Base-by-base conservation (phyloP, 2,888 invertebrate genomes). In the Cephus sareptanus region DNA sequence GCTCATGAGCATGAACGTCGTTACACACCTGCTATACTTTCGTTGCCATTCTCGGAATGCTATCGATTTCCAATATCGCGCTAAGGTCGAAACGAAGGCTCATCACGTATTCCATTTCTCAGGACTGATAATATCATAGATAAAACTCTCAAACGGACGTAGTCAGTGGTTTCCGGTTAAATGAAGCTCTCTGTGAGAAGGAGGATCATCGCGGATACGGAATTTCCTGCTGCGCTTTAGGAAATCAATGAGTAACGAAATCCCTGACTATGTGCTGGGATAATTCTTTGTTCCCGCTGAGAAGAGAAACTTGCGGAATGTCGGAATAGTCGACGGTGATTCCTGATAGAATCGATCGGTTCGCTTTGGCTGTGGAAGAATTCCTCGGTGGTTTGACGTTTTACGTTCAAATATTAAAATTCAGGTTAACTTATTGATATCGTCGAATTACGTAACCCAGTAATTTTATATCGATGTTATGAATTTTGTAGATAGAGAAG, bases 91-190 rank as follows among this genome's bases (percentile, higher is more conserved):
- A 81, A 77, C 81, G 83, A 85, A 84, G 81, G 83, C 85, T 86
- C 87, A 85, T 86, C 86, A 82, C 84, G 85, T 85, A 87, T 88
- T 88, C 86, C 84, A 87, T 87, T 86, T 85, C 83, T 82, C 82
- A 81, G 70, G 77, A 75, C 81, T 82, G 84, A 81, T 84, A 85
- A 81, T 84, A 85, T 83, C 87, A 85, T 81, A 84, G 83, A 86
- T 85, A 77, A 77, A 75, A 70, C 34, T 76, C 71, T 76, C 69
- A 35, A 73, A 33, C 31, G 40, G 23, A 34, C n/a, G 74, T 56
- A 34, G 76, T 69, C 78, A 76, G 80, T 75, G 80, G 80, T 77
- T 82, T 82, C 79, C 79, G 79, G 82, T 81, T 81, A 76, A 80
- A 74, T 79, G 79, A 40, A 34, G 78, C 79, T 80, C 79, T 71